Conservation (phyloP, 53 echinoderm and acorn worm genomes). For the Holothuria scabra region DNA sequence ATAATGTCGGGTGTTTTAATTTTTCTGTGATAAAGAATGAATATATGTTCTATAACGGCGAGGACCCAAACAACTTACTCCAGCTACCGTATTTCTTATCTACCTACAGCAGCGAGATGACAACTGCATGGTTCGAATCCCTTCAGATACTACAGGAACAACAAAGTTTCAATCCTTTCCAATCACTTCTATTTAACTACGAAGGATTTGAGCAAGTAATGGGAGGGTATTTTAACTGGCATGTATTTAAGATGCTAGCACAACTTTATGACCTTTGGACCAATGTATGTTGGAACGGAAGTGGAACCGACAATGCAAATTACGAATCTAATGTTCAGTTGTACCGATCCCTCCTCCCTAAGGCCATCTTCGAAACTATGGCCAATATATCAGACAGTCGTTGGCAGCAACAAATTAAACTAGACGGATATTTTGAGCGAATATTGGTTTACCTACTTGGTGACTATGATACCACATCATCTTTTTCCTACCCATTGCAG, state of each 20-base stretch:
- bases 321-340: background rate
- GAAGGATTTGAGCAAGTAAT: background rate
- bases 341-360: background rate
- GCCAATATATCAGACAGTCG: background rate
- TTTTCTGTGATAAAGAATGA: background rate
- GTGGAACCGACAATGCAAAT: background rate
- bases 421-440: background rate
- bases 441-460: conserved; percentile 14
- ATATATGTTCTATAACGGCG: background rate
- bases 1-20: background rate
- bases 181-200: too few species aligned
- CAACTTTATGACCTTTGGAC: background rate
- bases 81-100: background rate
- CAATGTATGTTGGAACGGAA: background rate
- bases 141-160: too few species aligned
- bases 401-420: background rate
- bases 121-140: background rate
- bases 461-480: background rate
- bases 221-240: conserved; percentile 14
- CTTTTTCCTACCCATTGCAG: background rate
- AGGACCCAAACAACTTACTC: too few species aligned
- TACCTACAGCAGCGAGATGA: background rate
- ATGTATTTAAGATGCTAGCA: conserved; percentile 11
- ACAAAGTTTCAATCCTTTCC: too few species aligned
- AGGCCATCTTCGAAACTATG: conserved; percentile 6